Percentiles rank a stretch among this genome's conserved stretches.
Conservation (phyloP, 2,797 vertebrate genomes). For the Cephalopachus bancanus region DNA sequence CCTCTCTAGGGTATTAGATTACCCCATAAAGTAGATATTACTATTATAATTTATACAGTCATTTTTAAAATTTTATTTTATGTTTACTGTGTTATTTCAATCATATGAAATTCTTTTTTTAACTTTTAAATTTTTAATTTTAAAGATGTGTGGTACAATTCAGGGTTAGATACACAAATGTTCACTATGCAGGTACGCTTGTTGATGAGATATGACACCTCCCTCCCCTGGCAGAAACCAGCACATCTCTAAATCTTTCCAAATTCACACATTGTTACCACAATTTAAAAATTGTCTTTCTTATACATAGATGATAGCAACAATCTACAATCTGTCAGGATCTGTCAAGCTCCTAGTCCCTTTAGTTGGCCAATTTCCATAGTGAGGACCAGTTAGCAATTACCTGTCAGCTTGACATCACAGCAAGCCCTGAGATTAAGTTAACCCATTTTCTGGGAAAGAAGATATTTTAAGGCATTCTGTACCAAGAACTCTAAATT, state of each 20-base stretch:
- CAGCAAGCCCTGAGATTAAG: background rate
- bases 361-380: background rate
- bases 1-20: too few species aligned
- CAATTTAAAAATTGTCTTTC: background rate
- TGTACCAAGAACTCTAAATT: background rate
- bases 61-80: too few species aligned
- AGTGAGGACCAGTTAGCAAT: background rate
- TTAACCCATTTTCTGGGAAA: constrained; percentile 9
- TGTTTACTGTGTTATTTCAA: too few species aligned
- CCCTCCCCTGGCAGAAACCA: background rate
- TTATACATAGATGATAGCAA: background rate
- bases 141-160: too few species aligned
- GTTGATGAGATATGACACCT: too few species aligned
- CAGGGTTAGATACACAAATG: too few species aligned
- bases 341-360: background rate
- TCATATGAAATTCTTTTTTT: too few species aligned
- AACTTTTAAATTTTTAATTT: too few species aligned
- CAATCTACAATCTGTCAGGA: background rate
- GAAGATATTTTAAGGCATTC: constrained; percentile 17
- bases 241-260: background rate
- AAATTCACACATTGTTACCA: background rate
- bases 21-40: too few species aligned
- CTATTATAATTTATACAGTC: too few species aligned
- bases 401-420: background rate
- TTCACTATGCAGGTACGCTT: too few species aligned